Conservation (phyloP, 2,888 invertebrate species). For the Polyploca ridens region DNA sequence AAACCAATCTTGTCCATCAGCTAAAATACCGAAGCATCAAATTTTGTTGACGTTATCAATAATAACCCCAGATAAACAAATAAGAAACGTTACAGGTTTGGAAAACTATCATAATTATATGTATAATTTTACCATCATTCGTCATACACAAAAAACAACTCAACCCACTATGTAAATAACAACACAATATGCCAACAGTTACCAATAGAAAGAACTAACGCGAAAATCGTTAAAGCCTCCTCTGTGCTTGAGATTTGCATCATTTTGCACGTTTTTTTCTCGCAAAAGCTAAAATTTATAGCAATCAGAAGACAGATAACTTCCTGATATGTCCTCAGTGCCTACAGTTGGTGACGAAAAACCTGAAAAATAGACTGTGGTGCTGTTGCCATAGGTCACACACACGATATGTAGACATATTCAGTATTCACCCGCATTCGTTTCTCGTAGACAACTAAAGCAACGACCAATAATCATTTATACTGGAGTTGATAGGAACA, state of each 20-base stretch:
- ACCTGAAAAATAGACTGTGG: neutral
- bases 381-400: too few relatives aligned
- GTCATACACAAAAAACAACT: neutral
- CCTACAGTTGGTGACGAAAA: neutral
- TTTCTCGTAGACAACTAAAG: conserved; percentile 18
- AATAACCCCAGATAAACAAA: neutral
- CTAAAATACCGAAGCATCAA: neutral
- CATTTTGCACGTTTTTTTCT: too few relatives aligned
- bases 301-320: too few relatives aligned
- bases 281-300: too few relatives aligned
- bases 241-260: neutral
- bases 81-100: neutral
- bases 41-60: neutral
- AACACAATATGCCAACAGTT: neutral
- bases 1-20: neutral
- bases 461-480: conserved; percentile 17
- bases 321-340: neutral
- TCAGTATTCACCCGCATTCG: conserved; percentile 1
- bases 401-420: too few relatives aligned
- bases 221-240: neutral
- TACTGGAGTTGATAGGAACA: conserved; percentile 24
- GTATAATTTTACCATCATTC: neutral
- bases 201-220: neutral
- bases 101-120: neutral
- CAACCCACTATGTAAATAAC: neutral